These are phyloP conservation scores for Tonatia bakeri DNA, from an alignment of 2,113 vertebrate genomes.

Conservation along the genomic window DNA sequence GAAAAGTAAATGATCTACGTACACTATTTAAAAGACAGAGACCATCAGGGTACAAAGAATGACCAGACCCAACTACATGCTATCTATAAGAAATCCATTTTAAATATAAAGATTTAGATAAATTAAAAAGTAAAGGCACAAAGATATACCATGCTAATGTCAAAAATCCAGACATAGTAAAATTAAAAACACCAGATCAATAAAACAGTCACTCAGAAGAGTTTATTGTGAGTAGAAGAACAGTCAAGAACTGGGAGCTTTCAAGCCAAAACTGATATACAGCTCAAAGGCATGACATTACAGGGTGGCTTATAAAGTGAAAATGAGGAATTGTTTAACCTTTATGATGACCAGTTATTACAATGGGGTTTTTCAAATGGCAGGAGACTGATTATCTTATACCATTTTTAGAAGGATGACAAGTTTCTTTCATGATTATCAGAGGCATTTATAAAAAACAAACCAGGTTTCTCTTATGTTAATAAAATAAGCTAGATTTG, in stretches of 20 bases:
- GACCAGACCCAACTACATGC: neutral
- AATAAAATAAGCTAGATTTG: neutral
- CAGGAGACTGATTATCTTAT: neutral
- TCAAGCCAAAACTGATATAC: neutral
- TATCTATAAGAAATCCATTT: neutral
- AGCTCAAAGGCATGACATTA: neutral
- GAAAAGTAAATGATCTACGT: neutral
- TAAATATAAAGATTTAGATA: neutral
- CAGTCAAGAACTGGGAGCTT: neutral
- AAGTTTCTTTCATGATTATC: neutral
- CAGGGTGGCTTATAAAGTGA: neutral
- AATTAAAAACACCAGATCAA: neutral
- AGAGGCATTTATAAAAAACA: neutral
- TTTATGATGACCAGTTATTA: neutral
- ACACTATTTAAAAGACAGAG: neutral
- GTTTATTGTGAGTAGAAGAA: neutral
- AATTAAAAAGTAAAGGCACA: neutral
- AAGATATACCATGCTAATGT: neutral
- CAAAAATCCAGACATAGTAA: neutral
- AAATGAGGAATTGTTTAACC: neutral
- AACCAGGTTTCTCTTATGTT: neutral
- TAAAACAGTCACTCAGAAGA: neutral
- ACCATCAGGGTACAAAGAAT: neutral
- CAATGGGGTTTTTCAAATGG: neutral
- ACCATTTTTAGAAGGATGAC: neutral